Base-by-base conservation (phyloP, 1,140 invertebrate genomes). In the Drosophila yakuba region DNA sequence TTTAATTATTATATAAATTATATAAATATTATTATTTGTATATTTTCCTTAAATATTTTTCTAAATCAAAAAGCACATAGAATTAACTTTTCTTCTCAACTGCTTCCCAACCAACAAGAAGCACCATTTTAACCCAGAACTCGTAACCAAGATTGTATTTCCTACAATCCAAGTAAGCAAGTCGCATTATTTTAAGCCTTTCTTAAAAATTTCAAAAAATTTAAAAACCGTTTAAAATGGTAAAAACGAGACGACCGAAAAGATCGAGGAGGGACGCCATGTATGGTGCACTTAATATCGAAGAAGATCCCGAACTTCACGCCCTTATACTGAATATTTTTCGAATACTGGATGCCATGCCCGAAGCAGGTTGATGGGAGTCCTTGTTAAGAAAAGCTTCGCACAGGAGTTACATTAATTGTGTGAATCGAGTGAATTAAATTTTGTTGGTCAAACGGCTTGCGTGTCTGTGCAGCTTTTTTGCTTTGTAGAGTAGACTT, bases 401-500 rank as follows among this genome's bases (percentile, higher is more conserved):
- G 10, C 12, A 4, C 3, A 2, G 15, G 43, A 32, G 28, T 32
- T 32, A 8, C 8, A 0, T 32, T 32, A 32, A 10, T 8, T 32
- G 8, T 32, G 2, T 10, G 32, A 32, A 10, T 10, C 7, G 32
- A 8, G 32, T 32, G 7, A 32, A 32, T 32, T 8, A 32, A 10
- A 32, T 32, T 8, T 32, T 10, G 32, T 32, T 32, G 32, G 32
- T 32, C n/a, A 60, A 59, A 25, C 8, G 45, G 0, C 0, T 14
- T 11, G 1, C 3, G 11, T 14, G 12, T 51, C 59, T 15, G 14
- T 20, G 25, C 25, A 59, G 59, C 59, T 45, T 55, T 63, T 45
- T n/a, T 36, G 4, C 12, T 12, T 47, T 14, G 35, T 25, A 66
- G 47, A 41, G 57, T 78, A 66, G 39, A 69, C 38, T 44, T 43